Evolutionary conservation across 2,888 invertebrate genomes (phyloP).

Genomic region (Synanthedon tipuliformis): DNA sequence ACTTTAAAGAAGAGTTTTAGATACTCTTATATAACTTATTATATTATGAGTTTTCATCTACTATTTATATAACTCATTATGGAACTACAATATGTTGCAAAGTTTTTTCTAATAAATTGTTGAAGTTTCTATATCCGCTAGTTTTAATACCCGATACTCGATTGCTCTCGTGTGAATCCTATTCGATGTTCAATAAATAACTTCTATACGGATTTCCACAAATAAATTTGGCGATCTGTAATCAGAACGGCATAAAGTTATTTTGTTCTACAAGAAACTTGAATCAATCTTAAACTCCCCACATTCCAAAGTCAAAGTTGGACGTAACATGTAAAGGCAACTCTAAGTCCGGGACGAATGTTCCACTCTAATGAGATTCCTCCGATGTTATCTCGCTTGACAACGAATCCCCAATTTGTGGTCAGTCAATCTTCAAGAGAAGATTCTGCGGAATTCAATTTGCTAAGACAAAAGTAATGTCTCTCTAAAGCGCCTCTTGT

Average conservation of each 20-base stretch:
- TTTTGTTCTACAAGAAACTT: conserved; percentile 5
- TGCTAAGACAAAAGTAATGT: conserved; percentile 57
- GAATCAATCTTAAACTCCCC: conserved; percentile 32
- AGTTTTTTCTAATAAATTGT: no score
- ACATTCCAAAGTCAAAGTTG: conserved; percentile 40
- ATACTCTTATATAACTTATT: no score
- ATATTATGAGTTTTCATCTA: no score
- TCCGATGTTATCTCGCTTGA: conserved; percentile 60
- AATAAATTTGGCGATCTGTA: background rate
- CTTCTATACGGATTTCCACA: background rate
- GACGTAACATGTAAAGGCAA: conserved; percentile 41
- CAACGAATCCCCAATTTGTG: conserved; percentile 66
- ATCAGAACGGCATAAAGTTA: conserved; percentile 4
- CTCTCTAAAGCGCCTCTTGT: conserved; percentile 30
- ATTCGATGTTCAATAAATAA: no score
- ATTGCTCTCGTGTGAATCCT: no score
- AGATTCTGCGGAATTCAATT: conserved; percentile 60
- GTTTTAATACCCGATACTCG: no score
- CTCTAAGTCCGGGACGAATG: conserved; percentile 33
- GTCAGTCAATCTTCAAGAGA: conserved; percentile 57
- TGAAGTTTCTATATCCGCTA: no score
- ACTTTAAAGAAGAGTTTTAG: no score
- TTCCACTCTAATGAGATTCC: conserved; percentile 63
- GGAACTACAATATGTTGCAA: no score
- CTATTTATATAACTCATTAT: no score